phyloP scores from a whole-genome alignment of 35 echinoderm and acorn worm species.

The Holothuria glaberrima region DNA sequence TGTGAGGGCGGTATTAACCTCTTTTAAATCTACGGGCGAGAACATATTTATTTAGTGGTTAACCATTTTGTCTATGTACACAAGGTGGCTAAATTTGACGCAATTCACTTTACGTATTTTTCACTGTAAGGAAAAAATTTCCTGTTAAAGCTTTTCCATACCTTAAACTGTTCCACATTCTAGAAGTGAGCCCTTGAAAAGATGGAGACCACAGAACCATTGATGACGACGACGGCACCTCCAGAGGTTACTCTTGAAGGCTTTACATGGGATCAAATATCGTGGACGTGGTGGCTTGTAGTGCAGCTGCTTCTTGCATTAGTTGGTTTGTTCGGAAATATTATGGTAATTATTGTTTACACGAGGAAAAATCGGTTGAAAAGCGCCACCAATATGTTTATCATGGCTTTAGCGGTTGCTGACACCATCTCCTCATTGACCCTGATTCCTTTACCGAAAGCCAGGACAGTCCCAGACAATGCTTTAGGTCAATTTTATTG shows the following conservation, averaged over 20 bases:
- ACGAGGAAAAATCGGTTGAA: constrained; percentile 68
- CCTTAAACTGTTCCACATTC: too few species aligned
- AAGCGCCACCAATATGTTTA: constrained; percentile 81
- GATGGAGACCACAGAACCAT: neutral
- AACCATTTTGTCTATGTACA: too few species aligned
- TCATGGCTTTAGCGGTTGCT: constrained; percentile 75
- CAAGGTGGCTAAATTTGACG: too few species aligned
- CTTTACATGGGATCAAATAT: neutral
- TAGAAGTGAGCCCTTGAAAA: too few species aligned
- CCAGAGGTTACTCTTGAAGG: too few species aligned
- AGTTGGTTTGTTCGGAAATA: constrained; percentile 79
- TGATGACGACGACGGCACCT: neutral
- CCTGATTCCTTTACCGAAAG: constrained; percentile 68
- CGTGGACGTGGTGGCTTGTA: constrained; percentile 62
- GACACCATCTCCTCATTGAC: constrained; percentile 80
- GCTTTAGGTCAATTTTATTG: constrained; percentile 84
- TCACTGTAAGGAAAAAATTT: too few species aligned
- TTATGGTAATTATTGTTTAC: constrained; percentile 74
- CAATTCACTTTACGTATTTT: too few species aligned
- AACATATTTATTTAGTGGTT: too few species aligned
- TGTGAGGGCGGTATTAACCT: too few species aligned
- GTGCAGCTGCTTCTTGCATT: constrained; percentile 70
- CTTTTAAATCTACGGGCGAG: too few species aligned
- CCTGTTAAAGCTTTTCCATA: too few species aligned
- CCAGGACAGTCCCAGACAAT: constrained; percentile 16